phyloP scores from a whole-genome alignment of 1,140 invertebrate species.

The Drosophila carrolli region DNA sequence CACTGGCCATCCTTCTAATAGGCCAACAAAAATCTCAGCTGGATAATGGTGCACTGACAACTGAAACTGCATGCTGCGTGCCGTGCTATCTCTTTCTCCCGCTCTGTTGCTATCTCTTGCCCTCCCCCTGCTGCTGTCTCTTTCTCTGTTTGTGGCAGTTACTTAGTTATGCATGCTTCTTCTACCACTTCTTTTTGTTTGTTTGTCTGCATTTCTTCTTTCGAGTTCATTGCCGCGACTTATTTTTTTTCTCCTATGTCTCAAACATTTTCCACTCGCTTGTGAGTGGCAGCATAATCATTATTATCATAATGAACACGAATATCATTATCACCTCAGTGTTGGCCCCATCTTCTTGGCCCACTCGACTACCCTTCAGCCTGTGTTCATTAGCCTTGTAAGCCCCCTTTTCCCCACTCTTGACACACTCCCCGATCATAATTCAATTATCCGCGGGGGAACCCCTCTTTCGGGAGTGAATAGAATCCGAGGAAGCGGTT shows the following conservation, averaged over 20 bases:
- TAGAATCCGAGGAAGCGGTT: conserved; percentile 28
- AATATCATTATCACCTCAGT: conserved; percentile 23
- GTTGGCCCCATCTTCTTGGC: conserved; percentile 19
- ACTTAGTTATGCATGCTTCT: conserved; percentile 43
- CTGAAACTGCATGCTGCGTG: conserved; percentile 39
- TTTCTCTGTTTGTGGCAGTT: conserved; percentile 35
- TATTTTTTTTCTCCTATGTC: conserved; percentile 14
- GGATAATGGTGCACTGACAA: conserved; percentile 48
- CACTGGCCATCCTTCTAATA: conserved; percentile 48
- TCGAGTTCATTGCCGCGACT: conserved; percentile 74
- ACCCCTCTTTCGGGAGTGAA: conserved; percentile 11
- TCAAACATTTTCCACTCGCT: conserved; percentile 50
- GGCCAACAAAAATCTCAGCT: conserved; percentile 43
- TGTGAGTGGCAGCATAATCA: conserved; percentile 56
- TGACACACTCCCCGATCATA: conserved; percentile 72
- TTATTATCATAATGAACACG: conserved; percentile 29
- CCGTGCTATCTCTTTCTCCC: conserved; percentile 12
- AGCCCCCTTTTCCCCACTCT: conserved; percentile 7
- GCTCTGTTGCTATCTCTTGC: background rate
- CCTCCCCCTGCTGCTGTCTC: background rate
- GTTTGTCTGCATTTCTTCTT: conserved; percentile 66
- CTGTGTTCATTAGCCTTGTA: conserved; percentile 66
- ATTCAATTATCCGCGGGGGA: conserved; percentile 61
- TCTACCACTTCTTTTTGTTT: conserved; percentile 35
- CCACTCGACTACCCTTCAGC: conserved; percentile 68